Evolutionary conservation across 2,797 vertebrate genomes (phyloP), one percentile per base, ranked within the genome.

Genomic region (Gastrophryne carolinensis): DNA sequence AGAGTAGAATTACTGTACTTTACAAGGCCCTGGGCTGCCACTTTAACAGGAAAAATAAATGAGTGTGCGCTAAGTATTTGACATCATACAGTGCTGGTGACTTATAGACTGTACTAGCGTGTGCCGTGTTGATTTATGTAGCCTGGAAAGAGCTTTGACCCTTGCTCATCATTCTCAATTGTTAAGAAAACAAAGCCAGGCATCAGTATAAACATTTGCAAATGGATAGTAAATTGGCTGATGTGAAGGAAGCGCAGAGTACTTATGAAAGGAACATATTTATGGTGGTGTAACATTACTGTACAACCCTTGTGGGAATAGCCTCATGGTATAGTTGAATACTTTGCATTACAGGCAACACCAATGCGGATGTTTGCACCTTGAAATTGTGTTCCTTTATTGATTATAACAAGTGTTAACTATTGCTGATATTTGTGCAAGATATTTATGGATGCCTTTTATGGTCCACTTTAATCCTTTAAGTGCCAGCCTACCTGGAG

Each of bases 211-310:
- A 75, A 75, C 73, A 75, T 69, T 68, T 68, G 73, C 73, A 75
- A 75, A 75, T 75, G 73, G 73, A 75, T 68, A 61, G 56, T 61
- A 75, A 75, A 75, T 75, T 75, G 73, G 73, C 62, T 75, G 73
- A 75, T 64, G 68, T 56, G 34, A 75, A 61, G 64, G 54, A 68
- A 75, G 73, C 54, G 30, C 26, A 67, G 23, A 75, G 73, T 68
- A 75, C 64, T 75, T 75, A 75, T 68, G 68, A 75, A 75, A 68
- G 73, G 73, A 75, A 58, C 64, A 68, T 75, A 75, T 68, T 75
- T 56, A 75, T 75, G 54, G 68, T 68, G 64, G 54, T 68, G 49
- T 69, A 68, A 44, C 58, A 47, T 75, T 75, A 68, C 73, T 65
- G 67, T 44, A 6, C 12, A 23, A 24, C 61, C 64, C 56, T 56